phyloP scores from a whole-genome alignment of 1,140 invertebrate genomes.

The Hyphantria cunea region DNA sequence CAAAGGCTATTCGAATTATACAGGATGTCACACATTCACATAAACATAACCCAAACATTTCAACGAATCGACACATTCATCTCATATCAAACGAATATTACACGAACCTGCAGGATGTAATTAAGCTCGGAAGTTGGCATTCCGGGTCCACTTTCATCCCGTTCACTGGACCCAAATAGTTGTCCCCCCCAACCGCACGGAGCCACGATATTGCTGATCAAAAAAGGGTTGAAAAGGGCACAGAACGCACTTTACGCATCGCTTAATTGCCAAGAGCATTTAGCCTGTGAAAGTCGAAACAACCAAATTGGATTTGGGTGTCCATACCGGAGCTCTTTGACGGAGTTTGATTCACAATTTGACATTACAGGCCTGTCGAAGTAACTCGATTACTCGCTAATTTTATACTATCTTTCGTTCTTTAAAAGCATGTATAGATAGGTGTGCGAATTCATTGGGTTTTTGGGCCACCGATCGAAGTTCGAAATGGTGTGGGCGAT shows the following conservation, averaged over 20 bases:
- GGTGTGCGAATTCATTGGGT: conserved; percentile 1
- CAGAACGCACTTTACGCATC: conserved; percentile 60
- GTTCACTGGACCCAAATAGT: conserved; percentile 31
- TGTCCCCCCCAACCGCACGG: conserved; percentile 11
- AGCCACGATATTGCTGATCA: conserved; percentile 34
- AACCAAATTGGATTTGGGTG: conserved; percentile 70
- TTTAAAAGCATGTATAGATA: conserved; percentile 18
- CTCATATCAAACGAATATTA: conserved; percentile 32
- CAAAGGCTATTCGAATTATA: no score
- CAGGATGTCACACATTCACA: background rate
- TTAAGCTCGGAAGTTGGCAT: conserved; percentile 27
- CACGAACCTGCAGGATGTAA: conserved; percentile 20
- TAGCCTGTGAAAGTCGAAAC: conserved; percentile 69
- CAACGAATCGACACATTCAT: conserved; percentile 13
- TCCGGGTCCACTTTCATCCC: conserved; percentile 27
- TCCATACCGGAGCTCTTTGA: conserved; percentile 58
- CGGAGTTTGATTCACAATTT: conserved; percentile 53
- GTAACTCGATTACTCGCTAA: conserved; percentile 58
- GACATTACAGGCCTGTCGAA: conserved; percentile 55
- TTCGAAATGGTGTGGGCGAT: background rate
- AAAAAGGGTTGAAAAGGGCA: conserved; percentile 41
- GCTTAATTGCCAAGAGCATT: conserved; percentile 71
- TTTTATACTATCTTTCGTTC: conserved; percentile 33
- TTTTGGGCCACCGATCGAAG: conserved; percentile 14
- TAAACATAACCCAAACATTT: background rate